Percentiles rank a stretch among this genome's conserved stretches.
These are phyloP conservation scores for Heliornis fulica DNA, from an alignment of 2,113 vertebrate species.

Conservation along the genomic window DNA sequence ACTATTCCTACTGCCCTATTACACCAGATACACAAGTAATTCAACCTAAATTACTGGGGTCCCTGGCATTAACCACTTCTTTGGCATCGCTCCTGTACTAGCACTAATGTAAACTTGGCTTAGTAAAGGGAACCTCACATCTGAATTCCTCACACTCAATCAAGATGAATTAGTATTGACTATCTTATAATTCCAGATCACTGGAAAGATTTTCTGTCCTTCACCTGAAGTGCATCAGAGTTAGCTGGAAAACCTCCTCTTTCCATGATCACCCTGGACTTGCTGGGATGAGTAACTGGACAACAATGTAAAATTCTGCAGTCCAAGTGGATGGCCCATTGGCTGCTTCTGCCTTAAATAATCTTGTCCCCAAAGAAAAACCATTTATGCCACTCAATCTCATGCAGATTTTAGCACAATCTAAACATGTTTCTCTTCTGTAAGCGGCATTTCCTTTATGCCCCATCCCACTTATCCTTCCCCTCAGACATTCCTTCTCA, in stretches of 20 bases:
- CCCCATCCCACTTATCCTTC: not conserved
- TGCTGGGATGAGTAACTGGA: not conserved
- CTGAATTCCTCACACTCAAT: not conserved
- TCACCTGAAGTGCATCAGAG: not conserved
- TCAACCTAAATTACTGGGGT: not conserved
- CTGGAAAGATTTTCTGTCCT: not conserved
- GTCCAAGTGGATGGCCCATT: rapidly evolving
- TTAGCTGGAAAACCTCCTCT: not conserved
- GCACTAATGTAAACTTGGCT: not conserved
- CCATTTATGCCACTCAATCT: not conserved
- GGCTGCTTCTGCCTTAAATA: not conserved
- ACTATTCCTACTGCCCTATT: not conserved
- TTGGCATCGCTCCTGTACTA: not conserved
- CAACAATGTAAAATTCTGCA: not conserved
- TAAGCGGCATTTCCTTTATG: not conserved
- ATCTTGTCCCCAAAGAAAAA: not conserved
- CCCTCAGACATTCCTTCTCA: not conserved
- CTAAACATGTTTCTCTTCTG: not conserved
- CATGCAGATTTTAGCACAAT: not conserved
- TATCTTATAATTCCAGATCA: not conserved
- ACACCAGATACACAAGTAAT: not conserved
- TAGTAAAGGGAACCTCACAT: not conserved
- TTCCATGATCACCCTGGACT: not conserved
- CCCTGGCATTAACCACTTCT: not conserved
- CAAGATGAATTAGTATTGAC: not conserved